These are phyloP conservation scores for Protomyctophum bolini DNA, from an alignment of 2,113 vertebrate genomes.

Conservation along the genomic window DNA sequence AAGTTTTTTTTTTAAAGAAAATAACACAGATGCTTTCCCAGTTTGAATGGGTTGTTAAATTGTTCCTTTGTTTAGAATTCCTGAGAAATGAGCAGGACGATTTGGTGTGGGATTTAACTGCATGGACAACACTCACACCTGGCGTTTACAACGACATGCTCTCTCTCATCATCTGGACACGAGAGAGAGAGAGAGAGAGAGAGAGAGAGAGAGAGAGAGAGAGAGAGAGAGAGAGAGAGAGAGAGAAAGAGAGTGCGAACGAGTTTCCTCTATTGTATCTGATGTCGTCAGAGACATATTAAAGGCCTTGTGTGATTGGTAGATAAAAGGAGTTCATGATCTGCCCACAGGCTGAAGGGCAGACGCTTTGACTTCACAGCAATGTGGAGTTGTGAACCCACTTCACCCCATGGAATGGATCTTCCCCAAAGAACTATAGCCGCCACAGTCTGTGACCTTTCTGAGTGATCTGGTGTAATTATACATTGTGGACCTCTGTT, in stretches of 20 bases:
- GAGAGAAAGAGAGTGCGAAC: no score
- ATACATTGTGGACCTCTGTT: conserved; percentile 28
- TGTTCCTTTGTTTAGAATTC: no score
- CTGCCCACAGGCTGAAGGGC: background rate
- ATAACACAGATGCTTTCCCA: no score
- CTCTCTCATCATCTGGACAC: background rate
- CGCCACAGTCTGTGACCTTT: conserved; percentile 56
- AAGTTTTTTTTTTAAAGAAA: no score
- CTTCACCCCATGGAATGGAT: background rate
- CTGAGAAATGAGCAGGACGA: background rate
- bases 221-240: no score
- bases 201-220: no score
- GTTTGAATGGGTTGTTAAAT: no score
- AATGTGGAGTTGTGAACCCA: background rate
- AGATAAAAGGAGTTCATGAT: no score
- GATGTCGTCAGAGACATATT: no score
- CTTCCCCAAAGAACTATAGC: background rate
- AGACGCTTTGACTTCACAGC: conserved; percentile 33
- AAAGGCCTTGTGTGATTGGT: no score
- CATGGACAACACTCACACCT: conserved; percentile 21
- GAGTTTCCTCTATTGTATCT: no score
- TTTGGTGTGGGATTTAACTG: background rate
- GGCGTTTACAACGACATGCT: background rate
- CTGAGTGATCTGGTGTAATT: conserved; percentile 54
- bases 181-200: no score